A percentile compares a stretch with the other conserved stretches of the same genome.
phyloP scores from a whole-genome alignment of 2,113 vertebrate genomes.

The Morone chrysops region DNA sequence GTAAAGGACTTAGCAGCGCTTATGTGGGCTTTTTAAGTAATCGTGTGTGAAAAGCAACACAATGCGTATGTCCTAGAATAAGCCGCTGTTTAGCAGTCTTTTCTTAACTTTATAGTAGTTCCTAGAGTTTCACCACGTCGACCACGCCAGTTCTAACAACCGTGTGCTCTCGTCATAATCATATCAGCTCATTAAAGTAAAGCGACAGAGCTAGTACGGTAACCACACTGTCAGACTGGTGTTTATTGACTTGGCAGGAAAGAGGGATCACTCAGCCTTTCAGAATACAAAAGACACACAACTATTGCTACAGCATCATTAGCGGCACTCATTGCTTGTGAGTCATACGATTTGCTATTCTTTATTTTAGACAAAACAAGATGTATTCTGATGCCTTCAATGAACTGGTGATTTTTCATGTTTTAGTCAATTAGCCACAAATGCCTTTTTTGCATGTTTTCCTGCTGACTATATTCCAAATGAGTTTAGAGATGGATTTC shows the following conservation, averaged over 20 bases:
- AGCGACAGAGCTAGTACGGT: neutral
- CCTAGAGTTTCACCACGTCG: conserved; percentile 8
- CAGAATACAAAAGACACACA: neutral
- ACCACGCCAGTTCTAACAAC: conserved; percentile 10
- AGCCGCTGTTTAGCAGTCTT: neutral
- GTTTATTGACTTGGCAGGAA: conserved; percentile 16
- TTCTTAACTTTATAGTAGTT: neutral
- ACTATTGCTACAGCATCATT: neutral
- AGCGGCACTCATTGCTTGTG: neutral
- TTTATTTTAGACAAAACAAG: neutral
- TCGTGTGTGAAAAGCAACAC: conserved; percentile 16
- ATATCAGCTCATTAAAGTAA: neutral
- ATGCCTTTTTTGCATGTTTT: neutral
- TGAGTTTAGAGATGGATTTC: neutral
- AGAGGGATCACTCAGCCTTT: neutral
- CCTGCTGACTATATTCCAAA: neutral
- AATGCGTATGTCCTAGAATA: neutral
- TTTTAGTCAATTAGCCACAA: neutral
- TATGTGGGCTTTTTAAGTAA: neutral
- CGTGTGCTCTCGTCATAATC: conserved; percentile 16
- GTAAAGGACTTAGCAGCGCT: neutral
- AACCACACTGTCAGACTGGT: neutral
- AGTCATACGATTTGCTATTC: neutral
- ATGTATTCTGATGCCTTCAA: neutral
- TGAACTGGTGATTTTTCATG: neutral